Conservation (phyloP, 2,888 invertebrate genomes). For the Antheraea yamamai region DNA sequence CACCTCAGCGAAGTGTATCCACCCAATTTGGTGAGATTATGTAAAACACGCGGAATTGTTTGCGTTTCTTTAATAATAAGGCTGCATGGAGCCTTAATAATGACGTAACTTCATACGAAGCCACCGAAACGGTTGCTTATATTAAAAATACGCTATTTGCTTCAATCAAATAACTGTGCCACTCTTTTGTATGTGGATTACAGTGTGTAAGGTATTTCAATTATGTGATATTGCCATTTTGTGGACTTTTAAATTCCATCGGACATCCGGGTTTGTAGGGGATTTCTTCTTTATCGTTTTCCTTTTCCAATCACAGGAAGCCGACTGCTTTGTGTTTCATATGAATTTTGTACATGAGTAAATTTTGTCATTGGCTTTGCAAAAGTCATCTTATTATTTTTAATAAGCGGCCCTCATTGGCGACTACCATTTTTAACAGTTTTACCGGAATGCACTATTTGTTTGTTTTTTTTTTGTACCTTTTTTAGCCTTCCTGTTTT, state of each 20-base stretch:
- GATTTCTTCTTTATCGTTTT: constrained; percentile 3
- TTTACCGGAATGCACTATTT: neutral
- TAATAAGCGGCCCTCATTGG: neutral
- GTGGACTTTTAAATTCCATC: neutral
- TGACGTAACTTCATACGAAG: constrained; percentile 64
- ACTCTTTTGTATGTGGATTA: constrained; percentile 48
- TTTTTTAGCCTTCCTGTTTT: too few species aligned
- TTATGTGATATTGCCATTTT: constrained; percentile 29
- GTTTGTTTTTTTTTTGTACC: too few species aligned
- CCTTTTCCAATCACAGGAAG: constrained; percentile 6
- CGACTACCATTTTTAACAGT: neutral
- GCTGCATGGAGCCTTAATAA: constrained; percentile 58
- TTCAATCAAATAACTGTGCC: constrained; percentile 45
- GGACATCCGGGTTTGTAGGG: neutral
- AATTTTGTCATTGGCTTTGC: neutral
- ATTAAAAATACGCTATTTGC: constrained; percentile 65
- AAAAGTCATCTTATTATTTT: neutral
- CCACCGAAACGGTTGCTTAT: constrained; percentile 55
- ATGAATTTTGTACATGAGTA: neutral
- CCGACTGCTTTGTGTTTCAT: neutral
- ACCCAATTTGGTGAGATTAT: constrained; percentile 69
- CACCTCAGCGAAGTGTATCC: constrained; percentile 33
- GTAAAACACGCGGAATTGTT: constrained; percentile 63
- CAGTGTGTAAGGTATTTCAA: constrained; percentile 41
- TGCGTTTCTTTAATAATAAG: constrained; percentile 62